Evolutionary conservation across 2,888 invertebrate species (phyloP), one percentile per base, ranked within the genome.

Genomic region (Exephanes ischioxanthus): DNA sequence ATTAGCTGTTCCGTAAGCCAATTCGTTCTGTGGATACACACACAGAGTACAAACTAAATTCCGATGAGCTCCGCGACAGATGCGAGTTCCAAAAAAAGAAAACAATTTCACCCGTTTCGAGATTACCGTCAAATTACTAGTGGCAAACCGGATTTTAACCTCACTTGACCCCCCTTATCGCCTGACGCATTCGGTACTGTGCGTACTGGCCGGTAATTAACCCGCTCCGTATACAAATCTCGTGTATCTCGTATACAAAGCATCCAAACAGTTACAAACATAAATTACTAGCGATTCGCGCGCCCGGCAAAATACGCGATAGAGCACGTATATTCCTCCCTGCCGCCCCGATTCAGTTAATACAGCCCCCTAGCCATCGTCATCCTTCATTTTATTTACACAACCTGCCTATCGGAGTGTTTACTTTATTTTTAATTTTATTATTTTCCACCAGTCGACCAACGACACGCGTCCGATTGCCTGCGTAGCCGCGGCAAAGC

Each of bases 241-340:
- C 37, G 33, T 48, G 68, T 61, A 76, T 75, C 81, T 61, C 72
- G 72, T 79, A 63, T 78, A 78, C 78, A 70, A 84, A 87, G 87
- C 84, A 78, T 80, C 72, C 83, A 68, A 51, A 58, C 58, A 58
- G 22, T 51, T 58, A 37, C 53, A 66, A 79, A 85, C 87, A 86
- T 89, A 90, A 92, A 92, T 92, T 91, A 90, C 87, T 87, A 87
- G 58, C 83, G 88, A 90, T 91, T 91, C 89, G 88, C 86, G 80
- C 22, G 67, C 80, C 80, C 7, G 80, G 85, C 26, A 51, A 66
- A 87, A 89, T 68, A 78, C 87, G 89, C 88, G 91, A 91, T 91
- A 90, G 86, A 82, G 88, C 90, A 90, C 89, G 90, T 80, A 81
- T 80, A 26, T 68, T 58, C 58, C 58, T 58, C 58, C 22, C 14